These are phyloP conservation scores for Drosophila lutescens DNA, from an alignment of 2,888 invertebrate species.

Conservation along the genomic window DNA sequence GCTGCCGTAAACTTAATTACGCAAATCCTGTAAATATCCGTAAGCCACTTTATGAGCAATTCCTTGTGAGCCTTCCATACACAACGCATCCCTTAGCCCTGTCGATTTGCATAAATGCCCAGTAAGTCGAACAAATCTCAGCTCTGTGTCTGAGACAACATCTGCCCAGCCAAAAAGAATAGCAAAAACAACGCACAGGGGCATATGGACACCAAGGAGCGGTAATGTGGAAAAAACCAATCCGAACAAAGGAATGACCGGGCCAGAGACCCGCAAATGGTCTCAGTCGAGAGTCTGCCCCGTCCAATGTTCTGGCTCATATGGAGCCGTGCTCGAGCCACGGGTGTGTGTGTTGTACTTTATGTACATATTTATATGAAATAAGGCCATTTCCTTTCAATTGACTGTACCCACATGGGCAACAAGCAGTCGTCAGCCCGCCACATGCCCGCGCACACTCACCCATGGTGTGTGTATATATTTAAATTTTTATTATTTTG, in stretches of 20 bases:
- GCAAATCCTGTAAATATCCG: background rate
- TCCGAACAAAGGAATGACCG: slow-evolving; percentile 79
- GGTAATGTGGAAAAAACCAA: slow-evolving; percentile 71
- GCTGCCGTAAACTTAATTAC: background rate
- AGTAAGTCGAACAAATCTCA: slow-evolving; percentile 61
- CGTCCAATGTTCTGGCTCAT: slow-evolving; percentile 61
- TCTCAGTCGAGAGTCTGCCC: slow-evolving; percentile 59
- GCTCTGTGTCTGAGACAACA: slow-evolving; percentile 66
- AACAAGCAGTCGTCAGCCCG: slow-evolving; percentile 65
- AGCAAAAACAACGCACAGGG: slow-evolving; percentile 5
- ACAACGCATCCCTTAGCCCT: slow-evolving; percentile 7
- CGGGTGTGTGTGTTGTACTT: slow-evolving; percentile 63
- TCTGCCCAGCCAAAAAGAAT: slow-evolving; percentile 60
- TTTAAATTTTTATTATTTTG: slow-evolving; percentile 81
- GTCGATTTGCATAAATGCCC: slow-evolving; percentile 25
- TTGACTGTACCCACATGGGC: slow-evolving; percentile 79
- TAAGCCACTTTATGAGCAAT: background rate
- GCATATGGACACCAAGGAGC: slow-evolving; percentile 45
- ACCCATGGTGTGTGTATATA: slow-evolving; percentile 46
- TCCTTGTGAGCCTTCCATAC: background rate
- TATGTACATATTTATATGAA: slow-evolving; percentile 79
- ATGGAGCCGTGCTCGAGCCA: slow-evolving; percentile 47
- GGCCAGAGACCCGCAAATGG: slow-evolving; percentile 56
- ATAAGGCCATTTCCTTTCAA: slow-evolving; percentile 80
- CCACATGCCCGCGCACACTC: slow-evolving; percentile 60